Evolutionary conservation across 35 echinoderm and acorn worm genomes (phyloP).

Genomic region (Lytechinus pictus): DNA sequence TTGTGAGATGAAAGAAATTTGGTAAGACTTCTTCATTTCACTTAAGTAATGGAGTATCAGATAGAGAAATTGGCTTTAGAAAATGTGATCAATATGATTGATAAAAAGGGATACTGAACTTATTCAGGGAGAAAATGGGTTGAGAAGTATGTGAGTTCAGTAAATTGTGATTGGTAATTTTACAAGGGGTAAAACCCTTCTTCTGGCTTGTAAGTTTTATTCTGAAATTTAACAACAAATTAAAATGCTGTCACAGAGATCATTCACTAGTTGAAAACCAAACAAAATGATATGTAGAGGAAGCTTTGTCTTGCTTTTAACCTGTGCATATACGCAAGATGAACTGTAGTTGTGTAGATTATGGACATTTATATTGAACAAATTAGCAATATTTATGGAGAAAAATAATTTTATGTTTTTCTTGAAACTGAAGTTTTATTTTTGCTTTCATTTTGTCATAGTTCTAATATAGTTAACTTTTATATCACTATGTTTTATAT

Average conservation of each 20-base stretch:
- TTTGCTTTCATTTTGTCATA: neutral
- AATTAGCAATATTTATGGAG: neutral
- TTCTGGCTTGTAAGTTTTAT: neutral
- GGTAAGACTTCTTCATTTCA: neutral
- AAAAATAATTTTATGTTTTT: conserved; percentile 4
- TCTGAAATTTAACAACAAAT: neutral
- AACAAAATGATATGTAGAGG: neutral
- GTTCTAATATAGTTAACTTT: neutral
- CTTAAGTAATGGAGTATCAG: neutral
- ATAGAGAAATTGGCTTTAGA: neutral
- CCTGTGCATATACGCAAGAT: conserved; percentile 2
- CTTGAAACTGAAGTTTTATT: neutral
- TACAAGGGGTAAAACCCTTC: neutral
- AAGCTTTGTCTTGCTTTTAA: neutral
- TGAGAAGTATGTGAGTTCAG: neutral
- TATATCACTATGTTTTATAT: neutral
- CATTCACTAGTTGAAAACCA: neutral
- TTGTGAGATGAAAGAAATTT: neutral
- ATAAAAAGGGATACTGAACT: neutral
- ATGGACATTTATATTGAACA: neutral
- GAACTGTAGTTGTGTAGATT: neutral
- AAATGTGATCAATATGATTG: neutral
- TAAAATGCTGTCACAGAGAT: neutral
- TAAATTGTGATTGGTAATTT: neutral
- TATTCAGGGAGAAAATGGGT: neutral